These are phyloP conservation scores for Apis florea DNA, from an alignment of 1,140 invertebrate species.

Conservation along the genomic window DNA sequence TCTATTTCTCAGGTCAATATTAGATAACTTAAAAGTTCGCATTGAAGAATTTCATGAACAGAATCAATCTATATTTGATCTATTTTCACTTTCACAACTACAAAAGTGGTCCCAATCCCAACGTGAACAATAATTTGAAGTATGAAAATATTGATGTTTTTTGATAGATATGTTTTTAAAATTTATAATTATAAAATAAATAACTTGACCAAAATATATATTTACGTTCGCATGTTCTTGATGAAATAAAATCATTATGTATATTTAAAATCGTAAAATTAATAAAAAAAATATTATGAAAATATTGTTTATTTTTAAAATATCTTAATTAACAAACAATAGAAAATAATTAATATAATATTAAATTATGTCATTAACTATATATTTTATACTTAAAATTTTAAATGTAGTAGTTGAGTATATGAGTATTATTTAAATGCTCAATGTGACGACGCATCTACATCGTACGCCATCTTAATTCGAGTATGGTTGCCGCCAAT, in stretches of 20 bases:
- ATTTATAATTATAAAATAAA: background rate
- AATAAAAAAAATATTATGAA: conserved; percentile 3
- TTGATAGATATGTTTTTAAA: conserved; percentile 1
- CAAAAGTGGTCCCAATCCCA: conserved; percentile 55
- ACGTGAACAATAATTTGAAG: conserved; percentile 53
- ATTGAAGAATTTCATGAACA: conserved; percentile 75
- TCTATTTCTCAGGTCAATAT: conserved; percentile 24
- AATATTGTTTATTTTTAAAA: background rate
- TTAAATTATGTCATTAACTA: background rate
- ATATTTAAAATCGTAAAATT: conserved; percentile 7
- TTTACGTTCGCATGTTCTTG: background rate
- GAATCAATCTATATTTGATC: conserved; percentile 59
- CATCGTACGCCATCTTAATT: conserved; percentile 22
- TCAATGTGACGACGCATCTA: background rate
- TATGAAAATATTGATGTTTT: background rate
- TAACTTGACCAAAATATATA: conserved; percentile 18
- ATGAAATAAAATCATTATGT: background rate
- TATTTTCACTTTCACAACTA: conserved; percentile 62
- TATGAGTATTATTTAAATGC: background rate
- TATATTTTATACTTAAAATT: background rate
- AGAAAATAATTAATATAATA: background rate
- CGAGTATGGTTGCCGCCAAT: conserved; percentile 43
- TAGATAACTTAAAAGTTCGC: conserved; percentile 13
- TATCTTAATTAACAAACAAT: conserved; percentile 42
- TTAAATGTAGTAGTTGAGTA: background rate